Evolutionary conservation across 2,797 vertebrate species (phyloP).

Genomic region (Chromobotia macracanthus): DNA sequence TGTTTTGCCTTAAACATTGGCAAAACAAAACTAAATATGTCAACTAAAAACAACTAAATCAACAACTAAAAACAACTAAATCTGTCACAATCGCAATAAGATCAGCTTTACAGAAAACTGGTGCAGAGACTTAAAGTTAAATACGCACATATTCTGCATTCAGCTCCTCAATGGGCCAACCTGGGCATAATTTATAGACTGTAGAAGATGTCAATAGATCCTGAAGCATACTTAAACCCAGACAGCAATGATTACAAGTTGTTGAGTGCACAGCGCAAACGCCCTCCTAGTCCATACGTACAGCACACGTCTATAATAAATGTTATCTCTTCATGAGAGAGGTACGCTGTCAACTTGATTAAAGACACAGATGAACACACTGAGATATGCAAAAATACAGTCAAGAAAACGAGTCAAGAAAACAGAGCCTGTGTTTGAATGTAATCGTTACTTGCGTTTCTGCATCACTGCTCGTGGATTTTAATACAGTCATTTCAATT

Average conservation of each 20-base stretch:
- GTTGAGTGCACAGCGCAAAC: slow-evolving; percentile 75
- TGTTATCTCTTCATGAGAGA: slow-evolving; percentile 82
- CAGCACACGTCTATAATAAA: slow-evolving; percentile 83
- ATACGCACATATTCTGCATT: slow-evolving; percentile 61
- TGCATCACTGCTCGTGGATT: slow-evolving; percentile 30
- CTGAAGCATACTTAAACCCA: slow-evolving; percentile 78
- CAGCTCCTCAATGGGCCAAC: slow-evolving; percentile 65
- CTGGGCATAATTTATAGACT: slow-evolving; percentile 74
- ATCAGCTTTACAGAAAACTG: not conserved
- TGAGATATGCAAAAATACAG: slow-evolving; percentile 83
- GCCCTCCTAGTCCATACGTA: slow-evolving; percentile 79
- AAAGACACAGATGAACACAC: slow-evolving; percentile 84
- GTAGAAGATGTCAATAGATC: slow-evolving; percentile 83
- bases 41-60: not conserved
- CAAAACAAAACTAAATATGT: not conserved
- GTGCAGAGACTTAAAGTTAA: slow-evolving; percentile 25
- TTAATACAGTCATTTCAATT: not conserved
- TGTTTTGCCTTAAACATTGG: not conserved
- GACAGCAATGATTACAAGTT: slow-evolving; percentile 82
- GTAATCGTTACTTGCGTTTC: slow-evolving; percentile 65
- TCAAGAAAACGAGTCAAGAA: slow-evolving; percentile 49
- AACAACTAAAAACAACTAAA: too few relatives aligned
- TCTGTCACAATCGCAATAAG: not conserved
- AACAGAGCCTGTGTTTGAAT: slow-evolving; percentile 53
- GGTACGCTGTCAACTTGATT: slow-evolving; percentile 87